Conservation (phyloP, 1,140 invertebrate genomes). For the Polypedilum pembai region DNA sequence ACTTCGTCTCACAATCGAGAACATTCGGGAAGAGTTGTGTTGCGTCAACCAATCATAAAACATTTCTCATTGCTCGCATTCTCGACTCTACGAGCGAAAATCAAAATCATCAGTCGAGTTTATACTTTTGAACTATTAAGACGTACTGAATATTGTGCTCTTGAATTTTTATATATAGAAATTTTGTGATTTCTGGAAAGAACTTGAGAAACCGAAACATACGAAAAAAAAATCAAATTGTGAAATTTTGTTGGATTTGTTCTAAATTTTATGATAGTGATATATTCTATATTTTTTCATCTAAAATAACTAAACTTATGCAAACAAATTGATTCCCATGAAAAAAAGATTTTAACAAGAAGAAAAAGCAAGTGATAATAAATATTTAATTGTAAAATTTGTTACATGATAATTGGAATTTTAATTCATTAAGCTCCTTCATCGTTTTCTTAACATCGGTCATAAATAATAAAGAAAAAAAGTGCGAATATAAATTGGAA, state of each 20-base stretch:
- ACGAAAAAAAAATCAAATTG: not conserved
- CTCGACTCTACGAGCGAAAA: not conserved
- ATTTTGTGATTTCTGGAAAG: conserved; percentile 4
- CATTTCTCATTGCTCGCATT: not conserved
- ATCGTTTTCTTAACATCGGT: too few relatives aligned
- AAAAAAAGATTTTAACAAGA: not conserved
- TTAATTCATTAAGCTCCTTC: not conserved
- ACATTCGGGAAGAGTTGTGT: not conserved
- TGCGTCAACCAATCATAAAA: not conserved
- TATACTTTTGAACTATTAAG: conserved; percentile 21
- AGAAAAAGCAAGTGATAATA: conserved; percentile 1
- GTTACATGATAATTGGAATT: not conserved
- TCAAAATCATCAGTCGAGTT: conserved; percentile 15
- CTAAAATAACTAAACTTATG: too few relatives aligned
- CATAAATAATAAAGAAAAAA: not conserved
- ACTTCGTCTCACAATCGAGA: not conserved
- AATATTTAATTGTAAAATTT: not conserved
- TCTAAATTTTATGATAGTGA: not conserved
- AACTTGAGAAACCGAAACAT: not conserved
- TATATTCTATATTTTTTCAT: too few relatives aligned
- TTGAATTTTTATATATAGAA: conserved; percentile 20
- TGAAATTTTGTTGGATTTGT: not conserved
- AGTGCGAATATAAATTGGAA: not conserved
- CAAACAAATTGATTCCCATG: not conserved
- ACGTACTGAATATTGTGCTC: conserved; percentile 7